Evolutionary conservation across 2,113 vertebrate species (phyloP), one percentile per base, ranked within the genome.

Genomic region (Rhinopomastus cyanomelas): DNA sequence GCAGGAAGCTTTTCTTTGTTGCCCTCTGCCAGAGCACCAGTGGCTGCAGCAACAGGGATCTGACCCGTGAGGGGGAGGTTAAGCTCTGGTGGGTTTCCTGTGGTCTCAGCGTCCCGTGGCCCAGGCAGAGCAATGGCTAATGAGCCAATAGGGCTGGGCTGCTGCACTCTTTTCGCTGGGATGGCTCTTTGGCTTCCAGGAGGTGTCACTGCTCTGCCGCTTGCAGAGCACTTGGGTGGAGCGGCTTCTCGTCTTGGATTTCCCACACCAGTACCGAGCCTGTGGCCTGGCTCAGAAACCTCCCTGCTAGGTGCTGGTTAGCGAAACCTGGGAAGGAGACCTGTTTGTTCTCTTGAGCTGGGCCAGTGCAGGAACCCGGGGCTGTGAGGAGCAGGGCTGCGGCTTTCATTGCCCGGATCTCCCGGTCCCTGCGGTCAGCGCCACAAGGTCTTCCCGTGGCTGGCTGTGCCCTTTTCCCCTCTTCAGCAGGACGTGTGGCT

Each of bases 161-260:
- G 55, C 29, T 53, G 20, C 30, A 5, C 4, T 37, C 10, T 53
- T 51, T 30, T 30, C 15, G 1, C 27, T 18, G 1, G 10, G 26
- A 2, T n/a, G 36, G 16, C 16, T 46, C 8, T n/a, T 65, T 80
- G 66, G 39, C 52, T 82, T 71, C 75, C 77, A 96, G 94, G 65
- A 88, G 85, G 23, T 79, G 81, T 90, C 93, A 72, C 82, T 95
- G 30, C 92, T 71, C 12, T 9, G 52, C 34, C 87, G 78, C 22
- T 30, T 48, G 26, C 4, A 16, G 22, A 8, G 52, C 5, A 9
- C 8, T 27, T 62, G 81, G 55, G 19, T 29, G 14, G 55, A 61
- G 76, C 60, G 42, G 27, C 8, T 52, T 60, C 80, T 84, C n/a
- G 27, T 34, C 6, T 66, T 65, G 6, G n/a, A 14, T 68, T 80